Base-by-base conservation (phyloP, 2,113 vertebrate genomes). In the Bostrychus sinensis region DNA sequence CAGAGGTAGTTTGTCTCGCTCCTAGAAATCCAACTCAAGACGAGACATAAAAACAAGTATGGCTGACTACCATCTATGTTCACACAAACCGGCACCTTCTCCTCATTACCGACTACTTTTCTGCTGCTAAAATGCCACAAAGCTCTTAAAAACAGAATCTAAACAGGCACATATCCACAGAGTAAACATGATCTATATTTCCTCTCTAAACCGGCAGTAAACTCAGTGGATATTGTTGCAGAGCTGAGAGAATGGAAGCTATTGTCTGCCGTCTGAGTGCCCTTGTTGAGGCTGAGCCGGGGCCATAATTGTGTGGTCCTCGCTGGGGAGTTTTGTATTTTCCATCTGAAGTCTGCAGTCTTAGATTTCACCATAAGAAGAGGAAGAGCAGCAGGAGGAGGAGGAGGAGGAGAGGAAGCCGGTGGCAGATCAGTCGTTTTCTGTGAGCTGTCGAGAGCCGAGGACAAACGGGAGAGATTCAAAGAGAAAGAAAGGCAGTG, bases 311-410 rank as follows among this genome's bases (percentile, higher is more conserved):
- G 81, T 76, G 76, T 80, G 55, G 61, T 54, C 70, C 16, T 51
- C 80, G 32, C 71, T 22, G 53, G 86, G 83, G 83, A 90, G 70
- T 66, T 66, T 51, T 75, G 72, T 77, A 78, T 75, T 83, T 85
- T 82, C 70, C 78, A 78, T 86, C 79, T 81, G 70, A 82, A 77
- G 82, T 61, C 79, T 77, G 77, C 74, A 77, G 60, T 14, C 66
- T 85, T 80, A 86, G 74, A 80, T 86, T 82, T 77, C 68, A 46
- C 66, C 72, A 67, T 80, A 65, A 82, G 66, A 66, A 34, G 58
- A 62, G 48, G 3, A 58, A 7, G 32, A 13, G 14, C 14, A 36
- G 30, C 38, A 13, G 43, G 22, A 41, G 30, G 50, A 63, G 5
- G 32, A 57, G 76, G 45, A 57, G 5, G 34, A 54, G 75, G 75